Evolutionary conservation across 2,888 invertebrate genomes (phyloP).

Genomic region (Dasysyrphus tricinctus): DNA sequence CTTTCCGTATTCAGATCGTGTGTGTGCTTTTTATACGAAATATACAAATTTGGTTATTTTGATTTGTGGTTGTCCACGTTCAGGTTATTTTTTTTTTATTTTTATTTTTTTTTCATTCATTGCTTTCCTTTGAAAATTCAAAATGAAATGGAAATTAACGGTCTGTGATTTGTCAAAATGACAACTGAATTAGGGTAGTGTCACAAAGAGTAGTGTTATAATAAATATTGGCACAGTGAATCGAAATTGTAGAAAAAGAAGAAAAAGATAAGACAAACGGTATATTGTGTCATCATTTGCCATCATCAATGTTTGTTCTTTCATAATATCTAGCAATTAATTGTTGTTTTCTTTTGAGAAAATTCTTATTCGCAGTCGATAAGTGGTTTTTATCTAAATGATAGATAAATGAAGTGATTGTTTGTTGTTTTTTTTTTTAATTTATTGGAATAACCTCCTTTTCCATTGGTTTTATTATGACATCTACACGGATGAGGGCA

Average conservation of each 20-base stretch:
- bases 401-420: slow-evolving; percentile 50
- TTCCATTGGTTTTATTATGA: slow-evolving; percentile 34
- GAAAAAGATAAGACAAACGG: slow-evolving; percentile 23
- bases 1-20: slow-evolving; percentile 58
- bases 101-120: neutral
- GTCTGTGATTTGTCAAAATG: slow-evolving; percentile 42
- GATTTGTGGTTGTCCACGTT: neutral
- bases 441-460: slow-evolving; percentile 47
- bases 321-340: neutral
- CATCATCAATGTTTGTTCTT: slow-evolving; percentile 16
- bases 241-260: slow-evolving; percentile 14
- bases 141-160: slow-evolving; percentile 51
- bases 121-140: neutral
- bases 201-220: slow-evolving; percentile 1
- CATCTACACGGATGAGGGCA: slow-evolving; percentile 44
- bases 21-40: neutral
- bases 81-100: neutral
- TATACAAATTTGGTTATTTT: slow-evolving; percentile 48
- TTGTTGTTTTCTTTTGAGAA: slow-evolving; percentile 3
- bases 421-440: neutral
- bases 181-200: slow-evolving; percentile 26
- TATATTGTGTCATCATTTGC: slow-evolving; percentile 11
- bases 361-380: slow-evolving; percentile 5
- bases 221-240: neutral
- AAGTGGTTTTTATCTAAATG: slow-evolving; percentile 30